Base-by-base conservation (phyloP, 2,888 invertebrate species). In the Endotricha flammealis region DNA sequence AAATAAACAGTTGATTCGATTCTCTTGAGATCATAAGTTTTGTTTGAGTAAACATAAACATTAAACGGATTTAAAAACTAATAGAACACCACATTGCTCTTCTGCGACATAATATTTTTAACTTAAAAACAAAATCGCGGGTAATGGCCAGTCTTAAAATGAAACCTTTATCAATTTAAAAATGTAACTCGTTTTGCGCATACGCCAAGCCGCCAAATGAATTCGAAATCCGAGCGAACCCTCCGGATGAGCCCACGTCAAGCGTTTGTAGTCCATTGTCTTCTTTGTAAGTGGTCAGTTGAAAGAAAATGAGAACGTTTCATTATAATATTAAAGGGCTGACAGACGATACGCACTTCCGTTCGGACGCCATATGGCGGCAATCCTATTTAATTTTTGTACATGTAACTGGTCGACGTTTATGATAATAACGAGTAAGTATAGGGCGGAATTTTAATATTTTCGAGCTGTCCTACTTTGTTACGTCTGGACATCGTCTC, bases 291-390 rank as follows among this genome's bases (percentile, higher is more conserved):
- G 67, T 78, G 85, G 82, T 80, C 85, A 82, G 73, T 77, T 70
- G 59, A 72, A 79, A 77, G 73, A 77, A 68, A 79, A 75, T 77
- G 70, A 72, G 70, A 64, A 73, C 71, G 60, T 74, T 80, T 74
- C 74, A 78, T 81, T 80, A 79, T 70, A 78, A 77, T 79, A 77
- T 74, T 74, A 74, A 77, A 78, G 64, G 65, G 62, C 77, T 74
- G 82, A 76, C 82, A 86, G 79, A 64, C 79, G 85, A 86, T 79
- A 80, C 80, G 71, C 62, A 79, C 80, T 83, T 85, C 85, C 85
- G 80, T 59, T 68, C 68, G 66, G 59, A 65, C 66, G 69, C 78
- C 85, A 82, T 81, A 78, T 83, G 83, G 64, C 64, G 48, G 50
- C 51, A 56, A 60, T 57, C 57, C 65, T 71, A 72, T 76, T 76